phyloP scores from a whole-genome alignment of 2,797 vertebrate genomes.

The Microtus agrestis region DNA sequence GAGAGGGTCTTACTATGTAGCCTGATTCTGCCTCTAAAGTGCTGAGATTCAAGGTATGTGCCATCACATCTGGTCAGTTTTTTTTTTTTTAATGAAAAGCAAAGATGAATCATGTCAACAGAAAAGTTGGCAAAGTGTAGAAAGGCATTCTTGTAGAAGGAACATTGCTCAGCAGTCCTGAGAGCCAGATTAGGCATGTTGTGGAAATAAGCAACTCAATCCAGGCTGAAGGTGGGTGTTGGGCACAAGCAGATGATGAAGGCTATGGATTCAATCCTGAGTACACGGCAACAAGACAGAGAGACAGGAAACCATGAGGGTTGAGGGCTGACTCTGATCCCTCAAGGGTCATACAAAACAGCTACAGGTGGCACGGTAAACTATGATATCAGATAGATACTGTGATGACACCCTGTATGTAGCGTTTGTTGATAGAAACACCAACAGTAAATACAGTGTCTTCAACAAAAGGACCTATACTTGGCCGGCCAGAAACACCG shows the following conservation, averaged over 20 bases:
- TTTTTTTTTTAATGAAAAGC: neutral
- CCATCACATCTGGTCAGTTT: neutral
- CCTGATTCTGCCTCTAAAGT: neutral
- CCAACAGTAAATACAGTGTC: neutral
- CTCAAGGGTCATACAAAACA: neutral
- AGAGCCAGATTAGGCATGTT: neutral
- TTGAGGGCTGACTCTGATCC: neutral
- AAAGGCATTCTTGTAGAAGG: neutral
- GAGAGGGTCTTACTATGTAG: neutral
- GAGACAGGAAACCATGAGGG: neutral
- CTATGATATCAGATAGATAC: neutral
- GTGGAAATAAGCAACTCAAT: neutral
- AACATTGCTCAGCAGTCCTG: neutral
- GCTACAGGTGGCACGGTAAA: neutral
- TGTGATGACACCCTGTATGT: too few relatives aligned
- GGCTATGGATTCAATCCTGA: neutral
- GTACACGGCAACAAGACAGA: neutral
- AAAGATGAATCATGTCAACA: neutral
- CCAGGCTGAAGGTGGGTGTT: too few relatives aligned
- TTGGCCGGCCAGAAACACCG: neutral
- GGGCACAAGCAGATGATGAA: neutral
- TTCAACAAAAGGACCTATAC: too few relatives aligned
- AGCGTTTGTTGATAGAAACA: neutral
- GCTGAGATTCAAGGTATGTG: neutral
- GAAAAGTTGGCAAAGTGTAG: neutral